Evolutionary conservation across 2,113 vertebrate species (phyloP).

Genomic region (Xenus cinereus): DNA sequence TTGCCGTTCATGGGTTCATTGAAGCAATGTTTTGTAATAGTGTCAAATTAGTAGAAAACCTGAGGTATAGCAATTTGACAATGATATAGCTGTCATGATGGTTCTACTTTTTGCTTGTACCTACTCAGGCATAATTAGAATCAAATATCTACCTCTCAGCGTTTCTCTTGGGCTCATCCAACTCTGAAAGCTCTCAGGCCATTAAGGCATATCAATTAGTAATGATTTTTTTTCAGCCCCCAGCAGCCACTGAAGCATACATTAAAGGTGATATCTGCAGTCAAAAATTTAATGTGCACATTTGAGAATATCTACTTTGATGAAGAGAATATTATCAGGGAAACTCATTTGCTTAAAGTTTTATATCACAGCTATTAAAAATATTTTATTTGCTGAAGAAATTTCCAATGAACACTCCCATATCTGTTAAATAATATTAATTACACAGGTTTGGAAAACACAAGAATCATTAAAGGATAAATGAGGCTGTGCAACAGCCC

Average conservation of each 20-base stretch:
- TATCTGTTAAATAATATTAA: constrained; percentile 58
- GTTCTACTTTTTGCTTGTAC: constrained; percentile 63
- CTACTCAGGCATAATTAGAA: constrained; percentile 74
- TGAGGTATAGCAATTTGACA: constrained; percentile 65
- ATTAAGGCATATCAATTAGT: constrained; percentile 81
- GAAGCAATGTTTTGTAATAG: constrained; percentile 50
- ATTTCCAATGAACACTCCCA: constrained; percentile 20
- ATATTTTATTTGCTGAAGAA: constrained; percentile 57
- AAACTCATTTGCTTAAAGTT: constrained; percentile 61
- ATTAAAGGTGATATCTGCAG: constrained; percentile 70
- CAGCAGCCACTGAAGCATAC: constrained; percentile 61
- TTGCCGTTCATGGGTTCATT: constrained; percentile 50
- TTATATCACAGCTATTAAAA: constrained; percentile 56
- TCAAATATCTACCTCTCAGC: constrained; percentile 75
- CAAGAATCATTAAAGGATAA: constrained; percentile 61
- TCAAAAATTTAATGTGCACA: constrained; percentile 61
- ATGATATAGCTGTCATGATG: constrained; percentile 70
- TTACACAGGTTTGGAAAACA: constrained; percentile 60
- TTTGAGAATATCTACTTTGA: constrained; percentile 62
- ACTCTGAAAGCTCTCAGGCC: constrained; percentile 71
- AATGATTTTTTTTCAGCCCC: constrained; percentile 74
- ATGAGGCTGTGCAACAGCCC: constrained; percentile 31
- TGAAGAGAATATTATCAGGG: constrained; percentile 25
- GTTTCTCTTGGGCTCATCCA: constrained; percentile 67
- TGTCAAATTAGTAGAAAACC: constrained; percentile 66